Percentiles rank a stretch among this genome's conserved stretches.
These are phyloP conservation scores for Drosophila littoralis DNA, from an alignment of 1,140 invertebrate genomes.

Conservation along the genomic window DNA sequence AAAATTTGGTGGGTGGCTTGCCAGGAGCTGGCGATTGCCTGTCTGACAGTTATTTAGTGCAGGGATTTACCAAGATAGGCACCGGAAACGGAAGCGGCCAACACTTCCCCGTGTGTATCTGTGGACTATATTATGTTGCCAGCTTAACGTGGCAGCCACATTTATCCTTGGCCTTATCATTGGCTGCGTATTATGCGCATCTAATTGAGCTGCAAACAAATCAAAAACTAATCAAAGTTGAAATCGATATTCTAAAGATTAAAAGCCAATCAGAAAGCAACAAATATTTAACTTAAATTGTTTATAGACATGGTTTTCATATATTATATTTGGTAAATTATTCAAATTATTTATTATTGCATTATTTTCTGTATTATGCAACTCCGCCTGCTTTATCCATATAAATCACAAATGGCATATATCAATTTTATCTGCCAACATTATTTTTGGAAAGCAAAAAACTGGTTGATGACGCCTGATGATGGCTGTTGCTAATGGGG, in stretches of 20 bases:
- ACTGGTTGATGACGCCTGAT: conserved; percentile 4
- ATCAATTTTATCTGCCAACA: background rate
- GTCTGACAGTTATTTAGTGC: conserved; percentile 72
- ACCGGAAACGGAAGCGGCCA: conserved; percentile 67
- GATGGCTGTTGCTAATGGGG: conserved; percentile 10
- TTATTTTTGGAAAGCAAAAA: background rate
- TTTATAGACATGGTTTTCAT: too few species aligned
- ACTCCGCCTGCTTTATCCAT: background rate
- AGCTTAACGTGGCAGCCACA: conserved; percentile 64
- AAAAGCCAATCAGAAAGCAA: background rate
- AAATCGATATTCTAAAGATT: background rate
- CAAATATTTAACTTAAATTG: too few species aligned
- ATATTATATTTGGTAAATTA: too few species aligned
- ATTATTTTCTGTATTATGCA: too few species aligned
- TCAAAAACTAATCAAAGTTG: background rate
- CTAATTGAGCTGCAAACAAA: conserved; percentile 60
- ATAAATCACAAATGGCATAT: background rate
- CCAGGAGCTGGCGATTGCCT: conserved; percentile 10
- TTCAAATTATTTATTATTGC: too few species aligned
- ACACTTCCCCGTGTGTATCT: conserved; percentile 48
- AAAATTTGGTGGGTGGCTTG: background rate
- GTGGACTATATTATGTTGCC: conserved; percentile 64
- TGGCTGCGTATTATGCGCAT: conserved; percentile 60
- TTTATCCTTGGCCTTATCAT: conserved; percentile 54
- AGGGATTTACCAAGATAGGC: conserved; percentile 68